Base-by-base conservation (phyloP, 2,888 invertebrate species). In the Drosophila siamana region DNA sequence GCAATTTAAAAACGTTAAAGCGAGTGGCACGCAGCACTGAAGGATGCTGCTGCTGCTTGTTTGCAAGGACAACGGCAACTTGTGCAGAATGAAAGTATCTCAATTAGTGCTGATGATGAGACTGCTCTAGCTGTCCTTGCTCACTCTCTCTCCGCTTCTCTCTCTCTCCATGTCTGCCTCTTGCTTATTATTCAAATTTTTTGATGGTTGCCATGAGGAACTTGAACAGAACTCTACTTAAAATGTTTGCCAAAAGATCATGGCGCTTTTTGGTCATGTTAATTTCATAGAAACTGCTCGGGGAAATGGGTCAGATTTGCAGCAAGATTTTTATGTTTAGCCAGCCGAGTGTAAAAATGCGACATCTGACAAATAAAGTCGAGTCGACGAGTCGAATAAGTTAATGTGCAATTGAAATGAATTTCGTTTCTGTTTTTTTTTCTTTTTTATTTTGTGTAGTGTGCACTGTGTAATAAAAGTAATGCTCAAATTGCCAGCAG, bases 391-490 rank as follows among this genome's bases (percentile, higher is more conserved):
- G 26, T 28, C 28, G 33, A 67, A 67, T 66, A 70, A 75, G 59
- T 74, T 64, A 60, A 67, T 72, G 68, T 64, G 41, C 61, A 74
- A 76, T 78, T 88, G 80, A 83, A 86, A 89, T 90, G 80, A 86
- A 80, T 89, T 89, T 88, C n/a, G n/a, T n/a, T n/a, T n/a, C n/a
- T n/a, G n/a, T n/a, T n/a, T n/a, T n/a, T n/a, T n/a, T n/a, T n/a
- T n/a, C n/a, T n/a, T n/a, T 87, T 85, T 44, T 30, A 11, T 28
- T 28, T 30, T 30, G 24, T 24, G n/a, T n/a, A n/a, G n/a, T n/a
- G n/a, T n/a, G n/a, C n/a, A n/a, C n/a, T n/a, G 84, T 73, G 78
- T 81, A 86, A 85, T 81, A 77, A 88, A 89, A 90, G 78, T 85
- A 81, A 86, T 80, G 82, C 83, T 73, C 74, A 75, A 81, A 83